A percentile compares a stretch with the other conserved stretches of the same genome.
Evolutionary conservation across 1,140 invertebrate species (phyloP).

Genomic region (Sycophaga agraensis): DNA sequence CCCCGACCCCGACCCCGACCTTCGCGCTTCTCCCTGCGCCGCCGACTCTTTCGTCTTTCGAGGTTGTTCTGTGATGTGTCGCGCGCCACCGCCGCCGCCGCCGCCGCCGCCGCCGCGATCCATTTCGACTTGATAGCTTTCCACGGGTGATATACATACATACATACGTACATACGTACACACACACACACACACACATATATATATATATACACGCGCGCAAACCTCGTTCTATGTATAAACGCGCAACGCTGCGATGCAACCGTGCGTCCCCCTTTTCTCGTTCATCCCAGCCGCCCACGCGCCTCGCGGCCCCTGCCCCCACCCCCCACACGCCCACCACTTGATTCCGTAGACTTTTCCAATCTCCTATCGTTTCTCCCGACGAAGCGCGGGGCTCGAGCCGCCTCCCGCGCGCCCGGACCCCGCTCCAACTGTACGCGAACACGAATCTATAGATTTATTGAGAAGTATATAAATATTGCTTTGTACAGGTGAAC

Average conservation of each 20-base stretch:
- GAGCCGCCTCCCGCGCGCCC: too few relatives aligned
- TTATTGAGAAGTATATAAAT: too few relatives aligned
- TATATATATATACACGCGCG: not conserved
- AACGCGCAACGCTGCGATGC: too few relatives aligned
- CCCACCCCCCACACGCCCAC: too few relatives aligned
- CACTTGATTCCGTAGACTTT: too few relatives aligned
- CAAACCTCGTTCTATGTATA: not conserved
- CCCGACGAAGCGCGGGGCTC: too few relatives aligned
- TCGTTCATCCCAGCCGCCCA: too few relatives aligned
- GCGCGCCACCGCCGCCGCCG: not conserved
- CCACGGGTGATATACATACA: conserved; percentile 11
- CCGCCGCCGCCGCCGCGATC: not conserved
- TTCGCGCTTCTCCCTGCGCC: not conserved
- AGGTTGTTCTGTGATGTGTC: conserved; percentile 4
- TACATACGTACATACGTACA: not conserved
- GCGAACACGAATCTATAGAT: not conserved
- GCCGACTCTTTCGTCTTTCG: not conserved
- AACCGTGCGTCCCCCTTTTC: too few relatives aligned
- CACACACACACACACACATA: not conserved
- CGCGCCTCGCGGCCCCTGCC: too few relatives aligned
- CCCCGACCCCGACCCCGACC: too few relatives aligned
- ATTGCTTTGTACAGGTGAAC: conserved; percentile 43
- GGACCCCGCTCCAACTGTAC: too few relatives aligned
- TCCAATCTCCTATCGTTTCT: too few relatives aligned
- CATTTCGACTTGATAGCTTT: conserved; percentile 2